Conservation (phyloP, 2,888 invertebrate species). For the Conops quadrifasciatus region DNA sequence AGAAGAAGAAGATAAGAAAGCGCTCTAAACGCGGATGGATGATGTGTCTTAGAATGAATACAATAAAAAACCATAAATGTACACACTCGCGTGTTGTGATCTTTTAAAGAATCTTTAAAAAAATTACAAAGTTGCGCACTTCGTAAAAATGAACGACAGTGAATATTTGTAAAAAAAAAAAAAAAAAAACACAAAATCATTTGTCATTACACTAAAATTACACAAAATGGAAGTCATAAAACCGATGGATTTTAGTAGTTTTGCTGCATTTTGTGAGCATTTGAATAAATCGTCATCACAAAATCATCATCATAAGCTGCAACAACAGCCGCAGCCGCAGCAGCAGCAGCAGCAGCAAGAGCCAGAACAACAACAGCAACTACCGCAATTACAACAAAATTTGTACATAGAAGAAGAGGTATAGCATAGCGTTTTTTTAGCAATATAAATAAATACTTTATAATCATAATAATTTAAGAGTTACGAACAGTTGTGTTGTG, state of each 20-base stretch:
- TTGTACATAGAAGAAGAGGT: slow-evolving; percentile 10
- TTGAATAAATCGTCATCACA: slow-evolving; percentile 56
- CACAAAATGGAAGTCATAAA: slow-evolving; percentile 61
- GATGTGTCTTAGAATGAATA: too few species aligned
- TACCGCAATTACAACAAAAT: background rate
- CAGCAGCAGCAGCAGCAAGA: slow-evolving; percentile 41
- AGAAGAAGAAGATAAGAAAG: background rate
- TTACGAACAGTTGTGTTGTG: background rate
- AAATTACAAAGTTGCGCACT: slow-evolving; percentile 12
- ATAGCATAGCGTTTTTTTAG: background rate
- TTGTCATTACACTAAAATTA: slow-evolving; percentile 6
- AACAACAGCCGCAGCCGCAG: slow-evolving; percentile 44
- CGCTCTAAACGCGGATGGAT: too few species aligned
- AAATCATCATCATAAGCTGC: slow-evolving; percentile 39
- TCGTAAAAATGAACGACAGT: slow-evolving; percentile 33
- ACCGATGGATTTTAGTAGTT: slow-evolving; percentile 63
- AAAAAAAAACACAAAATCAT: slow-evolving; percentile 23
- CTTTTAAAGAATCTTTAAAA: background rate
- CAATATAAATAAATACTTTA: too few species aligned
- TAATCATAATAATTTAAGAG: too few species aligned
- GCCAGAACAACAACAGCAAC: slow-evolving; percentile 39
- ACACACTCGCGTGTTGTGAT: too few species aligned
- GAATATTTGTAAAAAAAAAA: slow-evolving; percentile 23
- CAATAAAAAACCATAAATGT: too few species aligned
- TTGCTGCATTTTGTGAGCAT: slow-evolving; percentile 61